These are phyloP conservation scores for Siphamia tubifer DNA, from an alignment of 2,113 vertebrate species.

Conservation along the genomic window DNA sequence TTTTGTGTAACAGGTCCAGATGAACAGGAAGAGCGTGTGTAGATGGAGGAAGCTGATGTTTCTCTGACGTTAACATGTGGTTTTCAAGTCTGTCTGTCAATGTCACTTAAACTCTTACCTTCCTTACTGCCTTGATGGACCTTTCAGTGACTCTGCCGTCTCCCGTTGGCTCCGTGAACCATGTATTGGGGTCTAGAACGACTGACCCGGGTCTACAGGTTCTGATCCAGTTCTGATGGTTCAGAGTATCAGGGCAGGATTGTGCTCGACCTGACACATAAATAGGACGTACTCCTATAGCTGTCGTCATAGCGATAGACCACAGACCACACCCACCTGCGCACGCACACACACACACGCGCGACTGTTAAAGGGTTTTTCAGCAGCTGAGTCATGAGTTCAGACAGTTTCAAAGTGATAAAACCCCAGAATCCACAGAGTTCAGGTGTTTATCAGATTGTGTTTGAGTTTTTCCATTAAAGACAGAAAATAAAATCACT, in stretches of 20 bases:
- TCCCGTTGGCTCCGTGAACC: not conserved
- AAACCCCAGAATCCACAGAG: too few relatives aligned
- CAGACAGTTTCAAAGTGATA: not conserved
- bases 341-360: not conserved
- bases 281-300: constrained; percentile 20
- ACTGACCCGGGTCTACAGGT: not conserved
- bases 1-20: too few relatives aligned
- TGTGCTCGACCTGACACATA: not conserved
- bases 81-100: too few relatives aligned
- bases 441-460: too few relatives aligned
- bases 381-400: not conserved
- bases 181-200: not conserved
- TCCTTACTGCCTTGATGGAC: too few relatives aligned
- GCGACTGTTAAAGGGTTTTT: not conserved
- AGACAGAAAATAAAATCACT: too few relatives aligned
- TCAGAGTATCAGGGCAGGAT: not conserved
- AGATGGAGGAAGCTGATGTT: too few relatives aligned
- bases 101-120: not conserved
- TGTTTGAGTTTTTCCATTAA: too few relatives aligned
- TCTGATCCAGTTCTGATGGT: not conserved
- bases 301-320: not conserved
- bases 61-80: too few relatives aligned
- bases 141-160: not conserved
- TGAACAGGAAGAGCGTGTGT: too few relatives aligned
- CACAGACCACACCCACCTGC: constrained; percentile 3